These are phyloP conservation scores for Busseola fusca DNA, from an alignment of 2,888 invertebrate species.

Conservation along the genomic window DNA sequence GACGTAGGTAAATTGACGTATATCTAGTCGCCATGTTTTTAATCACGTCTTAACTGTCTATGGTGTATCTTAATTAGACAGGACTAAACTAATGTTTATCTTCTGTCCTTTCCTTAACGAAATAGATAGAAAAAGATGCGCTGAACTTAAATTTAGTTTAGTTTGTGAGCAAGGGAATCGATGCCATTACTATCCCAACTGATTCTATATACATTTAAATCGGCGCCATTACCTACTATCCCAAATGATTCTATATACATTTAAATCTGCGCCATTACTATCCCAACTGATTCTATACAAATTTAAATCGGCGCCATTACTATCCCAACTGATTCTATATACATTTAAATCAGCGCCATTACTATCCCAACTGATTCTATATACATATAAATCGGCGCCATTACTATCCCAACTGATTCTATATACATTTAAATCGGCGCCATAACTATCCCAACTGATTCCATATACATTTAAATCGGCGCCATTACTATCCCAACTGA, in stretches of 20 bases:
- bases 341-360: slow-evolving; percentile 40
- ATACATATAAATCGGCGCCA: slow-evolving; percentile 38
- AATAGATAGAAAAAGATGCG: no score
- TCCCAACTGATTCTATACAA: not conserved
- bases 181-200: slow-evolving; percentile 1
- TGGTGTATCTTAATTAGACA: no score
- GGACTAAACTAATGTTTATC: no score
- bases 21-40: no score
- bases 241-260: slow-evolving; percentile 19
- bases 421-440: slow-evolving; percentile 40
- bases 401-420: slow-evolving; percentile 2
- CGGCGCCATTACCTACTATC: slow-evolving; percentile 6
- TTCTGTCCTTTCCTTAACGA: no score
- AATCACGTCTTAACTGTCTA: no score
- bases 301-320: slow-evolving; percentile 37
- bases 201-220: slow-evolving; percentile 37
- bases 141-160: no score
- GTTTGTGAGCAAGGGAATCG: no score
- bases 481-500: slow-evolving; percentile 2
- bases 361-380: not conserved
- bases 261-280: slow-evolving; percentile 27
- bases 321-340: not conserved
- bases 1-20: no score
- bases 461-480: slow-evolving; percentile 40
- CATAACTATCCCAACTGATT: not conserved